Evolutionary conservation across 2,888 invertebrate genomes (phyloP), one percentile per base, ranked within the genome.

Genomic region (Ophioninae sp.): DNA sequence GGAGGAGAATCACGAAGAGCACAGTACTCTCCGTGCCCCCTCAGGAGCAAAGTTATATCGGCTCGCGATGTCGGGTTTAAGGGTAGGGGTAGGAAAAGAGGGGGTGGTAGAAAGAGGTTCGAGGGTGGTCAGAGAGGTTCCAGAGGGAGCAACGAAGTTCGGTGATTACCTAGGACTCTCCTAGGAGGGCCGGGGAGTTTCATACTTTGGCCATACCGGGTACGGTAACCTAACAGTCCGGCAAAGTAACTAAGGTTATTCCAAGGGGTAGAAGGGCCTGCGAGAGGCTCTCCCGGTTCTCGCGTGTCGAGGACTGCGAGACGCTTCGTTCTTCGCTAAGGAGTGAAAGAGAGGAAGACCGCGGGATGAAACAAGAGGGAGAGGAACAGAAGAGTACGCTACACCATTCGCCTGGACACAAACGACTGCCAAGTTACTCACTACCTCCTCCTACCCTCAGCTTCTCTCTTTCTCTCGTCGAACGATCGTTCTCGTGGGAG

Each of bases 141-240:
- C 93, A 89, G 89, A 88, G 93, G 91, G 92, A 92, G 89, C 88
- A 80, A 79, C 91, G 91, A 93, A 93, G 92, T 93, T 93, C 92
- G 92, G 91, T 93, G 92, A 93, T 93, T 93, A 93, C 93, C 92
- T 90, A 91, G 92, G 92, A 90, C 91, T 92, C 92, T 92, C 92
- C 90, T 88, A 92, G 92, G 91, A 91, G 89, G 86, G 79, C 82
- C 82, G 82, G 79, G 86, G 91, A 92, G 92, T 92, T 92, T 92
- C 92, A 90, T 91, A 92, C 92, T 92, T 93, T 88, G 90, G 89
- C 88, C 87, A 88, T 89, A 87, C 89, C 87, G 87, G 89, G 89
- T 90, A 89, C 89, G 87, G 89, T 88, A 89, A 89, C 91, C 91
- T 90, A 92, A 91, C 91, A 90, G 90, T 91, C 91, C 89, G 87